Conservation (phyloP, 2,113 vertebrate genomes). For the Cheirogaleus medius region DNA sequence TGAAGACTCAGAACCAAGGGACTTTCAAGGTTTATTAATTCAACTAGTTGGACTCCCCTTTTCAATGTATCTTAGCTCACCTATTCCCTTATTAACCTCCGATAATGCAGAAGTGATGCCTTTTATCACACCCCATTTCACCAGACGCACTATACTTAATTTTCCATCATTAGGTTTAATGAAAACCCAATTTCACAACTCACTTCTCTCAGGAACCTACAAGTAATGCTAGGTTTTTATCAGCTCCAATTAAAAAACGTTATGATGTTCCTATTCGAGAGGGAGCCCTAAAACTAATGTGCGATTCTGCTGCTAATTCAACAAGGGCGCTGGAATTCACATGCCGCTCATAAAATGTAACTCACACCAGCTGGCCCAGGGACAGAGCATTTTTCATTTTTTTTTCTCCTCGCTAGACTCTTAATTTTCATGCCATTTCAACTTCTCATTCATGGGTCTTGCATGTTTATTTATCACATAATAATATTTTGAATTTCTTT, state of each 20-base stretch:
- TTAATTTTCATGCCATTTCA: conserved; percentile 60
- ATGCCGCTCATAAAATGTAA: conserved; percentile 70
- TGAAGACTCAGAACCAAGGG: conserved; percentile 83
- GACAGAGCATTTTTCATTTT: conserved; percentile 70
- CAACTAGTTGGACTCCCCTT: conserved; percentile 81
- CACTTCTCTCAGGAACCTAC: conserved; percentile 85
- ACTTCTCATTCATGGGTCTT: background rate
- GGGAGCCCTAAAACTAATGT: conserved; percentile 83
- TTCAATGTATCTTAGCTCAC: conserved; percentile 80
- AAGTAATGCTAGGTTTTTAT: conserved; percentile 85
- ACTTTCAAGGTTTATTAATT: conserved; percentile 89
- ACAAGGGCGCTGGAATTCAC: conserved; percentile 73
- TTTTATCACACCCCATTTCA: conserved; percentile 84
- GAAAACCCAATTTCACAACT: conserved; percentile 88
- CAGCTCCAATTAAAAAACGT: conserved; percentile 86
- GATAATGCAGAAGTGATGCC: conserved; percentile 81
- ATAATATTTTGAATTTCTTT: conserved; percentile 58
- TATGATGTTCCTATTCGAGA: conserved; percentile 75
- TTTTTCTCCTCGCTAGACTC: conserved; percentile 54
- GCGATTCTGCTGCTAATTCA: conserved; percentile 66
- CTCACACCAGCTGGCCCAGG: conserved; percentile 75
- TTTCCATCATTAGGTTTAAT: conserved; percentile 88
- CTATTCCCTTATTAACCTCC: conserved; percentile 86
- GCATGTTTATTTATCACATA: conserved; percentile 43
- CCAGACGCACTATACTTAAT: conserved; percentile 85